phyloP scores from a whole-genome alignment of 2,797 vertebrate genomes.

The Molossus molossus region DNA sequence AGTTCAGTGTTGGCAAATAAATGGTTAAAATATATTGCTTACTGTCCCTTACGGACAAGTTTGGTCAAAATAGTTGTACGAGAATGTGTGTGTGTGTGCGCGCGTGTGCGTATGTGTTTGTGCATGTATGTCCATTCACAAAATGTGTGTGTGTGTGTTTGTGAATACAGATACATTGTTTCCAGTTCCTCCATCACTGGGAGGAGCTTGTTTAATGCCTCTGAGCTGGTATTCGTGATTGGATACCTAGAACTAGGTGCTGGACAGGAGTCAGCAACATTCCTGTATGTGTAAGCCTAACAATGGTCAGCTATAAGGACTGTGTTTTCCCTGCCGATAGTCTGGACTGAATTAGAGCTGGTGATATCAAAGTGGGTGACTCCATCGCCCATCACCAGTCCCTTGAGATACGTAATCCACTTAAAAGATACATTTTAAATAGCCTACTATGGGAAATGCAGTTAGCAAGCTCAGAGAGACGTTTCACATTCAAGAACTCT shows the following conservation, averaged over 20 bases:
- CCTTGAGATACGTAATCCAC: constrained; percentile 46
- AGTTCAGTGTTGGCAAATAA: neutral
- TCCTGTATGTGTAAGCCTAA: neutral
- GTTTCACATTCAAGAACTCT: constrained; percentile 66
- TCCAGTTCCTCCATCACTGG: fast-evolving
- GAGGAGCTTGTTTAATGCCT: neutral
- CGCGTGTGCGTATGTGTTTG: neutral
- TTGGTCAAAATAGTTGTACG: neutral
- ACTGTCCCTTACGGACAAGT: neutral
- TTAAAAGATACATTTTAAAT: constrained; percentile 74
- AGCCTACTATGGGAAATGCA: constrained; percentile 49
- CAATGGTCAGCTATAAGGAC: neutral
- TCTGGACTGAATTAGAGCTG: constrained; percentile 54
- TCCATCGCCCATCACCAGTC: constrained; percentile 26
- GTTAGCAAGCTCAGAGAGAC: constrained; percentile 50
- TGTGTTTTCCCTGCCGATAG: neutral
- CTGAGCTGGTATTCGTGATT: neutral
- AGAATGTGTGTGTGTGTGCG: neutral
- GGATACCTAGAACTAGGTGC: neutral
- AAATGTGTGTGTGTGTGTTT: neutral
- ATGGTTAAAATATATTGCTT: neutral
- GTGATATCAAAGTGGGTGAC: constrained; percentile 54
- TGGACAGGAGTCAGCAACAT: neutral
- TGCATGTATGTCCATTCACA: neutral
- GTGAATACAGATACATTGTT: neutral